These are phyloP conservation scores for Neocrepidodera transversa DNA, from an alignment of 2,888 invertebrate species.

Conservation along the genomic window DNA sequence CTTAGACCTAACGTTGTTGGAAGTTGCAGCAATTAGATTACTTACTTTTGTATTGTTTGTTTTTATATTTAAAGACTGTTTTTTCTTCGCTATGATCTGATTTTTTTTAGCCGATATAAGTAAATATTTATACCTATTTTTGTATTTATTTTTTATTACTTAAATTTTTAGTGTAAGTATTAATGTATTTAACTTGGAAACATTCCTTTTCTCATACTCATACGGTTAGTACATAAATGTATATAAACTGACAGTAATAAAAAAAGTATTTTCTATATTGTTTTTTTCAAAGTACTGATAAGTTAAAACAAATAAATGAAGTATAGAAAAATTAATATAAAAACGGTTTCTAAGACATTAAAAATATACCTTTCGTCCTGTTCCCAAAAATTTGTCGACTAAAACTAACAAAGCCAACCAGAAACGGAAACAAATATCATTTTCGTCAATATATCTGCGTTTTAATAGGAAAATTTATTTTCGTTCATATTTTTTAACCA, in stretches of 20 bases:
- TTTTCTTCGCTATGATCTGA: conserved; percentile 37
- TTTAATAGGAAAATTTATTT: no score
- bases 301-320: no score
- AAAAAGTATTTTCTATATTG: conserved; percentile 44
- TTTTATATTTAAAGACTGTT: conserved; percentile 35
- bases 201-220: conserved; percentile 45
- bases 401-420: no score
- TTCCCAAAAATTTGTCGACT: no score
- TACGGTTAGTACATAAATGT: conserved; percentile 41
- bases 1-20: conserved; percentile 3
- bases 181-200: conserved; percentile 31
- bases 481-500: no score
- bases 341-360: no score
- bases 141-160: conserved; percentile 46
- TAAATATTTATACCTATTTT: conserved; percentile 42
- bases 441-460: no score
- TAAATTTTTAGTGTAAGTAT: conserved; percentile 37
- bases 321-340: no score
- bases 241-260: conserved; percentile 44
- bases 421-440: no score
- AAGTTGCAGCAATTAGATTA: conserved; percentile 8
- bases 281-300: no score
- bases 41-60: conserved; percentile 21
- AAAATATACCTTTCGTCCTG: no score
- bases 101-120: conserved; percentile 34